Base-by-base conservation (phyloP, 2,113 vertebrate species). In the Colinus virginianus region DNA sequence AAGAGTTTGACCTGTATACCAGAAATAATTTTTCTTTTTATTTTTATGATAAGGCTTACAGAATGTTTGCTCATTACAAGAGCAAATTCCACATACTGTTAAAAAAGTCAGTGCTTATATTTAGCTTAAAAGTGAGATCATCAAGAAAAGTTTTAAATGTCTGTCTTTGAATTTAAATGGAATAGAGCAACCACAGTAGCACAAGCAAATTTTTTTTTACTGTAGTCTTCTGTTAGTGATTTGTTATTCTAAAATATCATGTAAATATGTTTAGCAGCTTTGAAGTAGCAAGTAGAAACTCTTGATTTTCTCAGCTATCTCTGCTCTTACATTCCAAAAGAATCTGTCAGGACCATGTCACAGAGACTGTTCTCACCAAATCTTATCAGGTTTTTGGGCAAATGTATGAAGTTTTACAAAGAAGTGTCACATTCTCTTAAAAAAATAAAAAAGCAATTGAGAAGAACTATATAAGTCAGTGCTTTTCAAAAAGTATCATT, bases 401-500 rank as follows among this genome's bases (percentile, higher is more conserved):
- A 70, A 89, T 55, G 36, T 36, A 58, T 92, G 46, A 5, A 51
- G 20, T 77, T 77, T 77, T 49, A 90, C 25, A 28, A 88, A 87
- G 56, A 94, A 19, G n/a, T 83, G 70, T 36, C 45, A 71, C 63
- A 74, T 70, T 86, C 13, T 63, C 38, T 85, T 58, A 30, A 91
- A 71, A 62, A 26, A 28, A 36, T 28, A 91, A 68, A 18, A 26
- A 62, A 59, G 25, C 7, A 78, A 87, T 95, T 86, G 32, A 78
- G 49, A 96, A 96, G 78, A 66, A 43, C 11, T 72, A 63, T 58
- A 23, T 26, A 81, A 59, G 90, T 66, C 49, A 63, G 63, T 7
- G 45, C 87, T 94, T 87, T 95, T 94, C 70, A 34, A 18, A 48
- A 69, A 93, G 16, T 95, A 32, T 34, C n/a, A 58, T 94, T 96